Conservation (phyloP, 1,140 invertebrate genomes). For the Brachionus sp. region DNA sequence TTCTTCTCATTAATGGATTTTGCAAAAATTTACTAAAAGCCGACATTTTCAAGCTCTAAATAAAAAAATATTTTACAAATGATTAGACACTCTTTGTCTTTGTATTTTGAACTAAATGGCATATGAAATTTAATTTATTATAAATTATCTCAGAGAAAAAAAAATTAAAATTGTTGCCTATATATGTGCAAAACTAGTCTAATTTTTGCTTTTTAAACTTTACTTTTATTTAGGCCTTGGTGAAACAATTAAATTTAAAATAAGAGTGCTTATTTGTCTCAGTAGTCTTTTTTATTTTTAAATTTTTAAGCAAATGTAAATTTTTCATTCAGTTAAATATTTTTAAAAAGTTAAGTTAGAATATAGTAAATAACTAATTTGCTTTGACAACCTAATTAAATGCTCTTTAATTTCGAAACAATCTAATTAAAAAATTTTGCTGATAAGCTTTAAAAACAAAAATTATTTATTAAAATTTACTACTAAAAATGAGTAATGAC, state of each 20-base stretch:
- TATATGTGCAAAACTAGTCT: background rate
- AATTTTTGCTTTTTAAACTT: conserved; percentile 3
- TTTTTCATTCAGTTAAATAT: background rate
- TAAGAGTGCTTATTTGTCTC: background rate
- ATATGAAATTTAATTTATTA: background rate
- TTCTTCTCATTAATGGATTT: conserved; percentile 10
- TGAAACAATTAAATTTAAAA: background rate
- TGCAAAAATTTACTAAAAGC: conserved; percentile 31
- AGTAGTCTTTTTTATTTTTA: background rate
- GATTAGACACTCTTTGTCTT: background rate
- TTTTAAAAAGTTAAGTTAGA: conserved; percentile 29
- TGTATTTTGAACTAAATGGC: background rate
- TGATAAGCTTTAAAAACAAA: background rate
- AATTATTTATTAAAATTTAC: background rate
- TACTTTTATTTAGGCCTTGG: background rate
- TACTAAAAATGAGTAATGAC: background rate
- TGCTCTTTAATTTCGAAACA: background rate
- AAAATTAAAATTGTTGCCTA: background rate
- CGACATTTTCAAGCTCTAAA: conserved; percentile 5
- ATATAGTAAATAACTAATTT: background rate
- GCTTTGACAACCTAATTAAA: background rate
- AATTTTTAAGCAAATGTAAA: background rate
- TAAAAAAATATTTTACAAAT: background rate
- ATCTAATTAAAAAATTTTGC: background rate
- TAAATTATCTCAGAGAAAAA: background rate